These are phyloP conservation scores for Temnopleurus reevesii DNA, from an alignment of 53 echinoderm and acorn worm species.

Conservation along the genomic window DNA sequence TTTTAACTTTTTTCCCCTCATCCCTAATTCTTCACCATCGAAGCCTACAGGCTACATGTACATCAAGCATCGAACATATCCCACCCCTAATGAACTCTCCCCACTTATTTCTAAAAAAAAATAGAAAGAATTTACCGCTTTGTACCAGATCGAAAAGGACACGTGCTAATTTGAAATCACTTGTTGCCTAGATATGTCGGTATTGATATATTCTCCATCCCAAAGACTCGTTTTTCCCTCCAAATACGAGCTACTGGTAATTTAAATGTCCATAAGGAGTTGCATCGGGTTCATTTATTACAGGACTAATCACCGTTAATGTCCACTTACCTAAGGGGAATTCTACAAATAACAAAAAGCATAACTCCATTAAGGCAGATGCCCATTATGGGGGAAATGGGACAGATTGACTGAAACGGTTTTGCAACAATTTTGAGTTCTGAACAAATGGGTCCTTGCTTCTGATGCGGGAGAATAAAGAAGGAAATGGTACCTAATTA, in stretches of 20 bases:
- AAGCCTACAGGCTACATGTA: not conserved
- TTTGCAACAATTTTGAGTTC: not conserved
- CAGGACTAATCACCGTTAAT: slow-evolving; percentile 5
- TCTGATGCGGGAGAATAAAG: no score
- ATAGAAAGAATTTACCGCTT: not conserved
- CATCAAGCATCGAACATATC: not conserved
- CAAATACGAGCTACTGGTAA: not conserved
- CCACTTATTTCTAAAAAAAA: not conserved
- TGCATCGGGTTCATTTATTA: slow-evolving; percentile 4
- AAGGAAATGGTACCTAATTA: no score
- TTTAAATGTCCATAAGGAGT: not conserved
- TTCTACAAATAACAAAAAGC: not conserved
- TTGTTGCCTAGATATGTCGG: slow-evolving; percentile 11
- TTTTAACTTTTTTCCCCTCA: no score
- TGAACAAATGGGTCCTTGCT: no score
- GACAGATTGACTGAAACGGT: not conserved
- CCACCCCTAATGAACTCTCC: not conserved
- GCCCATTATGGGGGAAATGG: not conserved
- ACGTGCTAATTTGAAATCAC: not conserved
- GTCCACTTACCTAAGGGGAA: not conserved
- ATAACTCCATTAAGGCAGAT: slow-evolving; percentile 6
- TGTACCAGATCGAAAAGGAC: not conserved
- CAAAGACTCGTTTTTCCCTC: not conserved
- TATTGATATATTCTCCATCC: not conserved
- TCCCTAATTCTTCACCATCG: not conserved